Base-by-base conservation (phyloP, 2,888 invertebrate genomes). In the Sminthurides aquaticus region DNA sequence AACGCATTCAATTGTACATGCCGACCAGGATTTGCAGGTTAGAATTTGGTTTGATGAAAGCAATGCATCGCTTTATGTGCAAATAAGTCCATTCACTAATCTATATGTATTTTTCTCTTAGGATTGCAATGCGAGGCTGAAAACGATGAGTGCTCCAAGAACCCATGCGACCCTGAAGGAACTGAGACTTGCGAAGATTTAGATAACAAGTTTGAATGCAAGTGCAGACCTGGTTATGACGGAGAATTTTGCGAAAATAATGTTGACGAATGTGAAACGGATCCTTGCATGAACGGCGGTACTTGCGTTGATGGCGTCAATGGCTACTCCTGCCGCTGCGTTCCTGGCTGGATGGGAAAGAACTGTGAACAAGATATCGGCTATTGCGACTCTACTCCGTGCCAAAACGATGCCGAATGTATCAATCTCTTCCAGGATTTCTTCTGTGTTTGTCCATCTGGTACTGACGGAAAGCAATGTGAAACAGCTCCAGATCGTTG, bases 401-500 rank as follows among this genome's bases (percentile, higher is more conserved):
- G 97, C 77, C 90, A 92, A 78, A 97, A 97, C 78, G 90, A 92
- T 77, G 94, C 94, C 22, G 86, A 83, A 54, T 95, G 94, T 78
- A 91, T 95, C 68, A 88, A 94, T 76, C 83, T 94, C 15, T 94
- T 94, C 86, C 88, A 91, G 80, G 91, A 91, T 77, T 92, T 85
- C 77, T 89, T 92, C 85, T 92, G 91, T 77, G 91, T 91, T 85
- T 94, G 94, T 76, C 93, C 93, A 56, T 91, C 91, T 70, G 95
- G 96, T 75, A 96, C 95, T 0, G 95, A 95, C 76, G 97, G 96
- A 11, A 95, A 96, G 79, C 90, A 94, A 78, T 97, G 97, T 78
- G 95, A 96, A 80, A 93, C 93, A 0, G 94, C 96, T 0, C 96
- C 96, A 2, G 94, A 96, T 79, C 85, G 96, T 70, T 93, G 93